These are phyloP conservation scores for Palythoa caribaeorum DNA, from an alignment of 92 coral and sea anemone genomes.

Conservation along the genomic window DNA sequence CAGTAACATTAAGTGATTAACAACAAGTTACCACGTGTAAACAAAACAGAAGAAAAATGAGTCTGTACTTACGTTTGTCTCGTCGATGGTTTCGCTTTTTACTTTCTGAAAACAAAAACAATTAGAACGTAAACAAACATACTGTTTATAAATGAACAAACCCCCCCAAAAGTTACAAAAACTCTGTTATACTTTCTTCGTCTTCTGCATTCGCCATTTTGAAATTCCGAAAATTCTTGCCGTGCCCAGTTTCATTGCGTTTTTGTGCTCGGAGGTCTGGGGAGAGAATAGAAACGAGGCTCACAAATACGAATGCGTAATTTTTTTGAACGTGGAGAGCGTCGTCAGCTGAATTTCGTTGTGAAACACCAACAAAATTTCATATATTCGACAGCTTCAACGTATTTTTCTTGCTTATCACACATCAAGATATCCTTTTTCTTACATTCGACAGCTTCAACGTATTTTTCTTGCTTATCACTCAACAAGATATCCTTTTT, in stretches of 20 bases:
- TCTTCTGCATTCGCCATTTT: conserved; percentile 12
- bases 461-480: background rate
- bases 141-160: background rate
- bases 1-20: no score
- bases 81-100: conserved; percentile 86
- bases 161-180: background rate
- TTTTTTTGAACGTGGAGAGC: conserved; percentile 18
- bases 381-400: background rate
- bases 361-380: background rate
- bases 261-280: background rate
- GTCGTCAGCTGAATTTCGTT: background rate
- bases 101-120: conserved; percentile 44
- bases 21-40: no score
- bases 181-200: conserved; percentile 10
- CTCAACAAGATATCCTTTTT: background rate
- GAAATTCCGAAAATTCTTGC: background rate
- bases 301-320: conserved; percentile 35
- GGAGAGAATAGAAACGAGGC: conserved; percentile 38
- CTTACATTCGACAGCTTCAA: background rate
- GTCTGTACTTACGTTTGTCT: conserved; percentile 88
- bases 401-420: background rate
- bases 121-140: background rate
- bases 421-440: background rate
- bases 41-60: background rate
- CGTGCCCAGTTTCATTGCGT: conserved; percentile 8